Evolutionary conservation across 2,113 vertebrate species (phyloP).

Genomic region (Siniperca knerii): DNA sequence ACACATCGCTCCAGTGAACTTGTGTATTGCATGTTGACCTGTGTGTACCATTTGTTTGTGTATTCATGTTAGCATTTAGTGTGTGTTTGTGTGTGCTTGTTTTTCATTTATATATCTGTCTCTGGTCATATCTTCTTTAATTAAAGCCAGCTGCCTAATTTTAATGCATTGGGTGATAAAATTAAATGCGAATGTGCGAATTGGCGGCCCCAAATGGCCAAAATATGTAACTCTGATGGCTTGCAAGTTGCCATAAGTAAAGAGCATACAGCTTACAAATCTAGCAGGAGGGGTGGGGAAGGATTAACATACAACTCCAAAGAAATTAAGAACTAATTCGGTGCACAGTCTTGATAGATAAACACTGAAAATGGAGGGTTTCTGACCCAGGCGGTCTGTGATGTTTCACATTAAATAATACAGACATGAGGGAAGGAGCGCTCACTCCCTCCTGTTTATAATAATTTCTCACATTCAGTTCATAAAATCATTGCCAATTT

Average conservation of each 20-base stretch:
- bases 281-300: neutral
- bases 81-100: constrained; percentile 1
- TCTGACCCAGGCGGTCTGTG: neutral
- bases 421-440: neutral
- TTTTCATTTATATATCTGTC: neutral
- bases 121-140: constrained; percentile 1
- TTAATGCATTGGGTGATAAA: neutral
- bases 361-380: neutral
- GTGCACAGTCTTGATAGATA: neutral
- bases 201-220: constrained; percentile 32
- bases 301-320: neutral
- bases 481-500: neutral
- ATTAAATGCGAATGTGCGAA: neutral
- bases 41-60: neutral
- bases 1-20: constrained; percentile 11
- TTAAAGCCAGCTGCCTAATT: constrained; percentile 2
- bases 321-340: neutral
- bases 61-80: neutral
- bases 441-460: neutral
- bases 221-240: constrained; percentile 3
- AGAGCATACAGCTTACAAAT: neutral
- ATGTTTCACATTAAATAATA: neutral
- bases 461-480: neutral
- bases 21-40: neutral
- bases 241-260: neutral